Evolutionary conservation across 2,888 invertebrate species (phyloP), one percentile per base, ranked within the genome.

Genomic region (Drosophila eohydei): DNA sequence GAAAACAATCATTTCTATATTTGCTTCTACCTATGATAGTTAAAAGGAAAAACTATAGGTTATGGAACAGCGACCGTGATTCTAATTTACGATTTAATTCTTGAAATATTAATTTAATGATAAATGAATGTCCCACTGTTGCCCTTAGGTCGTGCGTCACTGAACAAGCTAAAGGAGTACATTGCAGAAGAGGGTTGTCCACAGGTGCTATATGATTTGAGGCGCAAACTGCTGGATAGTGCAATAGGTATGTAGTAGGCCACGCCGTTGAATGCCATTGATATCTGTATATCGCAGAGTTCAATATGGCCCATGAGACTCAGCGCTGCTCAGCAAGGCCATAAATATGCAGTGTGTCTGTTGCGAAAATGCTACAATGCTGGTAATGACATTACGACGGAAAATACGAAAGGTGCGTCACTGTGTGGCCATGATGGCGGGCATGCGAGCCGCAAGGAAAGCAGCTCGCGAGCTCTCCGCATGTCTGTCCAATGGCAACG

Each of bases 311-410:
- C 26, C 74, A 90, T 14, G 81, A 91, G 98, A 54, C 95, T 97
- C n/a, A 96, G 96, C 93, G 98, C 98, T 3, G 97, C 98, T 0
- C 97, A 97, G 88, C 97, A 98, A 92, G 98, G 98, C 0, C 97
- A 97, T 86, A 94, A 95, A 48, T 97, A 97, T 91, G 98, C 98
- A 0, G 96, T 97, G 40, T 95, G 95, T 70, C 94, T 97, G 89
- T 94, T 98, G 2, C 84, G 84, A 3, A 91, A 93, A 48, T 93
- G 93, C 80, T 90, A 77, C 80, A 95, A 96, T 92, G 96, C 96
- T 87, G 94, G 97, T 12, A 94, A 94, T 93, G 97, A 96, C 8
- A 96, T 97, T 7, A 95, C 95, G 1, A 95, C 95, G 65, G 95
- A 95, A 54, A 97, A 96, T 92, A 95, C 95, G 87, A 57, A 96